Evolutionary conservation across 2,797 vertebrate species (phyloP), one percentile per base, ranked within the genome.

Genomic region (Chelon auratus): DNA sequence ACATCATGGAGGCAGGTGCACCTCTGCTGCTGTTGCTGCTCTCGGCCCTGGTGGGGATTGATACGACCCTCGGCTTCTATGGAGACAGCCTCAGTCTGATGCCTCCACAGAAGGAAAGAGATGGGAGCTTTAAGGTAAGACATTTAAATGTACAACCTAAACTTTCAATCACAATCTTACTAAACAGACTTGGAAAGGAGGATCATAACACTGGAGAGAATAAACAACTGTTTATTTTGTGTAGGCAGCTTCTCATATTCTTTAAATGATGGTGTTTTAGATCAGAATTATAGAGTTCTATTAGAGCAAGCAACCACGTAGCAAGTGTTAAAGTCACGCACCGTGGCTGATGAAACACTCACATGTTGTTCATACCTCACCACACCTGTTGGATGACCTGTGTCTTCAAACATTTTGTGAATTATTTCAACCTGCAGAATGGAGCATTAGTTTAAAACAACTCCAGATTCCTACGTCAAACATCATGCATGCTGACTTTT

Each of bases 31-130:
- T 91, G 51, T 13, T 90, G 6, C 0, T 79, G 5, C 30, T 33
- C 30, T 0, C 1, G 30, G 9, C 61, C 0, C 0, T 58, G 1
- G 3, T 54, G 12, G 64, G 61, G 1, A 13, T 17, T 3, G 18
- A 62, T 4, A 72, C 66, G 0, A 14, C 72, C 1, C 36, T 56
- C 2, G 17, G 6, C 47, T 91, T 91, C 55, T 72, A 87, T 37
- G 92, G 92, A 33, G 70, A 85, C 52, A 93, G 90, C 60, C n/a
- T 90, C 5, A 87, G 5, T 26, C 76, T 91, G 59, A 37, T 40
- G 59, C n/a, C 64, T 3, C 43, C 53, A 0, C 40, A 67, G n/a
- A 68, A 5, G 62, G 62, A 36, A 0, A 5, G 0, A 0, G 80
- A 87, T 9, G 90, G 87, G 4, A 79, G 70, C 0, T 40, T 82